Evolutionary conservation across 2,113 vertebrate genomes (phyloP), one percentile per base, ranked within the genome.

Genomic region (Xenopus laevis): DNA sequence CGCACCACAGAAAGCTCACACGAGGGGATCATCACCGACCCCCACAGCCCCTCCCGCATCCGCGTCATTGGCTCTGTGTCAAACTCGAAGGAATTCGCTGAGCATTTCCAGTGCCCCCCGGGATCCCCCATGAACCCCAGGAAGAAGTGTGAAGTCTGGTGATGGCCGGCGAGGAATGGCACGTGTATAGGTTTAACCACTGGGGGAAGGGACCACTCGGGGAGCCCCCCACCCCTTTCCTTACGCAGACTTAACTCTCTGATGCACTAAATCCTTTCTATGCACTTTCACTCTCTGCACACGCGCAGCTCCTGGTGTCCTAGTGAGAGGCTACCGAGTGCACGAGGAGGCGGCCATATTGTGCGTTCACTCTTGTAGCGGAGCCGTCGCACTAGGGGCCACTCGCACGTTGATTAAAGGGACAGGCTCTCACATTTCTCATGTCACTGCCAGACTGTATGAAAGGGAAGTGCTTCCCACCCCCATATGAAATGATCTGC

Each of bases 111-210:
- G 82, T 99, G 97, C 78, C 91, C 89, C 0, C 80, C 77, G 0
- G 89, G 93, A 47, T 84, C 94, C 0, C 92, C 93, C 40, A 98
- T 99, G 97, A 99, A 98, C 78, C 96, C 97, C 0, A 86, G 78
- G 47, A 91, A 87, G 59, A 99, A 98, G 81, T 99, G 97, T 52
- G 94, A 97, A 72, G 94, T 99, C 30, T 99, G 97, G 97, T 99
- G 90, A 96, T 4, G 77, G 23, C 1, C 1, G 0, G 7, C 0
- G 0, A 33, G 57, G 79, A 45, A 46, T 21, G 47, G 53, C 9
- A 4, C 27, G 57, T 12, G 27, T 15, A 40, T 53, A 20, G 16
- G 71, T 45, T 50, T 55, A 72, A 78, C 77, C 65, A 68, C 72
- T 10, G 44, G 21, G 64, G 71, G 68, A 27, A 27, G 23, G 23